These are phyloP conservation scores for Proisotoma minuta DNA, from an alignment of 2,888 invertebrate species.

Conservation along the genomic window DNA sequence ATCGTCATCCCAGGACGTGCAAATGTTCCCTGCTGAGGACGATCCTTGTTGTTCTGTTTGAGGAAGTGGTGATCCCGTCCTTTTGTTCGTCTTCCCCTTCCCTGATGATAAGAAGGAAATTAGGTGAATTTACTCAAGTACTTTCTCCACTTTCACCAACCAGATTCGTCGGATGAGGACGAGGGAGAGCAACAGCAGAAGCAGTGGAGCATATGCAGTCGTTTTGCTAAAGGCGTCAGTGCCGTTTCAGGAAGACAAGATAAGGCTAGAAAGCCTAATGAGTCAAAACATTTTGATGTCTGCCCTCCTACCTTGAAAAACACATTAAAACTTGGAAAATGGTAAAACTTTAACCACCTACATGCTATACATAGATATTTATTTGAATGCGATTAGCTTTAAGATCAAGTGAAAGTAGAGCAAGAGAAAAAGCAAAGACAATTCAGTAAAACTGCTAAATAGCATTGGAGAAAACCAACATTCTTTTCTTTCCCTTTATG, in stretches of 20 bases:
- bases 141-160: neutral
- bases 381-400: neutral
- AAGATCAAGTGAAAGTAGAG: neutral
- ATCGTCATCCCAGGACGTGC: conserved; percentile 46
- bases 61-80: conserved; percentile 2
- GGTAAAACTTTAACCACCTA: no score
- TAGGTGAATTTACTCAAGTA: neutral
- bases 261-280: conserved; percentile 43
- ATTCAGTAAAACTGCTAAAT: neutral
- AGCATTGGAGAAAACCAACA: neutral
- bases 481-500: no score
- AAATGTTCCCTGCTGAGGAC: conserved; percentile 14
- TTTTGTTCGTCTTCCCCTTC: neutral
- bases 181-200: conserved; percentile 46
- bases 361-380: neutral
- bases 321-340: conserved; percentile 13
- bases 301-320: conserved; percentile 30
- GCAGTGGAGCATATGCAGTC: conserved; percentile 45
- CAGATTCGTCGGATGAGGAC: conserved; percentile 45
- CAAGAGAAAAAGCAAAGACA: neutral
- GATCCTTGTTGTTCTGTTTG: neutral
- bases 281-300: conserved; percentile 40
- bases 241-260: conserved; percentile 46
- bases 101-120: neutral
- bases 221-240: conserved; percentile 42